Conservation (phyloP, 1,140 invertebrate species). For the Leptinotarsa defecta region DNA sequence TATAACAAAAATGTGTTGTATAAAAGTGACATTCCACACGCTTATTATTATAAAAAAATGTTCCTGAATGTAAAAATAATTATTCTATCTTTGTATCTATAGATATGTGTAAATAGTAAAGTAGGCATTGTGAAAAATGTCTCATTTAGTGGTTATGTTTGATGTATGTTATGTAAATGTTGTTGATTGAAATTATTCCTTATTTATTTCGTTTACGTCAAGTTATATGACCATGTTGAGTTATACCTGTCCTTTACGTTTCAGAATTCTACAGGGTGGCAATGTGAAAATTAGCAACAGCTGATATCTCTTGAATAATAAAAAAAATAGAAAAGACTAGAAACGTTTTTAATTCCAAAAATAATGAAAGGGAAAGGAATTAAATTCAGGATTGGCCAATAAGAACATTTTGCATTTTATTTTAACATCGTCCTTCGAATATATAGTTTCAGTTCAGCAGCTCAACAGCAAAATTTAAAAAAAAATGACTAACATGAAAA, state of each 20-base stretch:
- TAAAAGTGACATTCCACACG: constrained; percentile 47
- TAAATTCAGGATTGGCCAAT: too few species aligned
- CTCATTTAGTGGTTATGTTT: constrained; percentile 40
- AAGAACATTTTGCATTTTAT: too few species aligned
- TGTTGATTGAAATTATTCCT: constrained; percentile 19
- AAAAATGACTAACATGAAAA: too few species aligned
- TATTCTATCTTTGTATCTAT: constrained; percentile 43
- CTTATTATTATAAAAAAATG: constrained; percentile 48
- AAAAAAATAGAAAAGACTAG: not conserved
- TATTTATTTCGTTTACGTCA: constrained; percentile 17
- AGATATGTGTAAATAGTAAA: constrained; percentile 40
- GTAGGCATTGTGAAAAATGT: constrained; percentile 38
- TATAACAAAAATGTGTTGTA: constrained; percentile 23
- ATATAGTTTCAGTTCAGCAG: too few species aligned
- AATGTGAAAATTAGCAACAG: too few species aligned
- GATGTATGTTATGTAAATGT: constrained; percentile 41
- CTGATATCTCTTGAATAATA: not conserved
- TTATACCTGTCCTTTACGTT: not conserved
- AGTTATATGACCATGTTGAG: not conserved
- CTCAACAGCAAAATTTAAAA: too few species aligned
- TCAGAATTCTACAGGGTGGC: too few species aligned
- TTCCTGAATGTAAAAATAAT: constrained; percentile 46
- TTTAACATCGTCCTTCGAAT: too few species aligned
- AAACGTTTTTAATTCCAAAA: too few species aligned
- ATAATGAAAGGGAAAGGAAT: too few species aligned